Percentiles rank a stretch among this genome's conserved stretches.
Conservation (phyloP, 2,888 invertebrate species). For the Scaptomyza polygonia region DNA sequence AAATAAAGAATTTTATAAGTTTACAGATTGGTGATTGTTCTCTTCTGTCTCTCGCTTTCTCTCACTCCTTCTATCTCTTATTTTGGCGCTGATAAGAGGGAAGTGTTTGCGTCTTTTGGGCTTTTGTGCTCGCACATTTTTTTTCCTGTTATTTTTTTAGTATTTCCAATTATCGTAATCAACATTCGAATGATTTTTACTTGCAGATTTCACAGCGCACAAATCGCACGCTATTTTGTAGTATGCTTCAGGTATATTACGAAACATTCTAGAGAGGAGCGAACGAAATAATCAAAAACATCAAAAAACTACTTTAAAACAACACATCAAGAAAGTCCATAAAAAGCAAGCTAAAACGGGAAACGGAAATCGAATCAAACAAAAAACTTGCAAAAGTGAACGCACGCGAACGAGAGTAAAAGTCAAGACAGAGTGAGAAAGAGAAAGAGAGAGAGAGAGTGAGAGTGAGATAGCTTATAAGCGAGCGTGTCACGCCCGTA, state of each 20-base stretch:
- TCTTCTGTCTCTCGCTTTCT: neutral
- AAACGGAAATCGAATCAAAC: conserved; percentile 4
- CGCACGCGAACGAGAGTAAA: neutral
- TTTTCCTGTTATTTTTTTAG: conserved; percentile 17
- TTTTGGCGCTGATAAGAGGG: conserved; percentile 22
- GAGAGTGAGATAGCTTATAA: conserved; percentile 3
- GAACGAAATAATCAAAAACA: conserved; percentile 9
- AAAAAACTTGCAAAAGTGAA: neutral
- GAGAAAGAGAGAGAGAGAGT: conserved; percentile 6
- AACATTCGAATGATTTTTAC: conserved; percentile 50
- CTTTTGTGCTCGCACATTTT: neutral
- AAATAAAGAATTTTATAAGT: conserved; percentile 6
- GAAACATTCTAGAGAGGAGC: conserved; percentile 59
- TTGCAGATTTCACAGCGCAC: conserved; percentile 72
- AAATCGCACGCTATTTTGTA: conserved; percentile 71
- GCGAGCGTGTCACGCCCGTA: conserved; percentile 49
- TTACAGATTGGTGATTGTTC: neutral
- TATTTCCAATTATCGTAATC: conserved; percentile 51
- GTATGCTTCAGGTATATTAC: conserved; percentile 70
- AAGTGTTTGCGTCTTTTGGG: conserved; percentile 32
- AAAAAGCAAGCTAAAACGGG: conserved; percentile 3
- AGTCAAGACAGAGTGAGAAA: neutral
- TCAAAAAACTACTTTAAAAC: conserved; percentile 4
- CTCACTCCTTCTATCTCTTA: neutral
- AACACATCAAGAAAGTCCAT: neutral